Base-by-base conservation (phyloP, 2,797 vertebrate species). In the Chelon auratus region DNA sequence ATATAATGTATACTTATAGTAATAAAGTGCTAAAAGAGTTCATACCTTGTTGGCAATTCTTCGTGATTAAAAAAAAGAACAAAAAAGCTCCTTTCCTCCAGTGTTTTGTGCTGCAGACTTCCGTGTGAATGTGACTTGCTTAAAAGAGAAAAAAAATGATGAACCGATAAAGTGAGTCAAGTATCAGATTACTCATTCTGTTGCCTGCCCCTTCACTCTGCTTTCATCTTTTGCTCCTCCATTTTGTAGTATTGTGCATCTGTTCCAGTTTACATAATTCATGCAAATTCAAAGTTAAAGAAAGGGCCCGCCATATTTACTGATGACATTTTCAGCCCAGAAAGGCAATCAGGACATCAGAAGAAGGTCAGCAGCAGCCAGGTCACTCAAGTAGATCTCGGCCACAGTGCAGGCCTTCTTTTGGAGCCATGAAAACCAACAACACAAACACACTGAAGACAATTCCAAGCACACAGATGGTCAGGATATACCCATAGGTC, bases 301-400 rank as follows among this genome's bases (percentile, higher is more conserved):
- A 33, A 33, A 33, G 30, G 30, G 80, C 96, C 95, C 96, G 17
- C 87, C 3, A 36, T 92, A 95, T 0, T 2, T 0, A 0, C 88
- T 92, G 9, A 47, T 79, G 48, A 91, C 57, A 14, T 90, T 93
- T 42, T 86, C 60, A 0, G 93, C 92, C 95, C 95, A 96, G 87
- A 97, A 93, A 6, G 96, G 95, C 52, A 96, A 77, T 52, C 88
- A 93, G 1, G 18, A 51, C 36, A 94, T 72, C 14, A 96, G 91
- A 15, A 95, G 26, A 5, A 96, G 86, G 24, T 96, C 96, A 0
- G 96, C 95, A 18, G 87, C 87, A 0, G 95, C 95, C 62, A 97
- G 62, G 80, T 96, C 96, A 48, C 88, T 87, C 42, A 96, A 78
- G 81, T 95, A 96, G 89, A 96, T 92, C 67, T 96, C 95, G 0